Evolutionary conservation across 2,797 vertebrate species (phyloP).

Genomic region (Macrochelys suwanniensis): DNA sequence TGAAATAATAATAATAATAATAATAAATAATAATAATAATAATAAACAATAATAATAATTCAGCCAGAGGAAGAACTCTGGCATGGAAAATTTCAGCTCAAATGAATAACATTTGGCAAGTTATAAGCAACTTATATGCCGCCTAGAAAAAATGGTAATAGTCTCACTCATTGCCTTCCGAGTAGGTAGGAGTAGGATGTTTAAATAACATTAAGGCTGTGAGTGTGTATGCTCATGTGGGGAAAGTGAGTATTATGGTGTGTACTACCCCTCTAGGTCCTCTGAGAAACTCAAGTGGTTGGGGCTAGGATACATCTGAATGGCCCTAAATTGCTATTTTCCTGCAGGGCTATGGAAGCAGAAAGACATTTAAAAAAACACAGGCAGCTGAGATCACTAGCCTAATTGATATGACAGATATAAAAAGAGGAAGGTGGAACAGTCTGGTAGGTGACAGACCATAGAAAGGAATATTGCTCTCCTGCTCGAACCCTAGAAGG

Average conservation of each 20-base stretch:
- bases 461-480: too few relatives aligned
- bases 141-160: neutral
- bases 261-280: neutral
- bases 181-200: neutral
- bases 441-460: too few relatives aligned
- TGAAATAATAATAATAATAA: too few relatives aligned
- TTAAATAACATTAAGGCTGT: neutral
- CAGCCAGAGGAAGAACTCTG: neutral
- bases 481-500: too few relatives aligned
- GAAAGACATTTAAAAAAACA: neutral
- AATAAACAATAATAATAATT: neutral
- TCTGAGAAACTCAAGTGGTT: neutral
- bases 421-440: too few relatives aligned
- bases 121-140: neutral
- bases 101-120: neutral
- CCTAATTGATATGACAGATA: neutral
- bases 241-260: neutral
- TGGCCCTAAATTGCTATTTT: neutral
- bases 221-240: neutral
- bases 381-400: neutral
- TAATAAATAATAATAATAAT: too few relatives aligned
- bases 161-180: neutral
- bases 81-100: neutral
- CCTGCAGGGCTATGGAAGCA: neutral
- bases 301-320: neutral